Evolutionary conservation across 2,113 vertebrate species (phyloP).

Genomic region (Mirza zaza): DNA sequence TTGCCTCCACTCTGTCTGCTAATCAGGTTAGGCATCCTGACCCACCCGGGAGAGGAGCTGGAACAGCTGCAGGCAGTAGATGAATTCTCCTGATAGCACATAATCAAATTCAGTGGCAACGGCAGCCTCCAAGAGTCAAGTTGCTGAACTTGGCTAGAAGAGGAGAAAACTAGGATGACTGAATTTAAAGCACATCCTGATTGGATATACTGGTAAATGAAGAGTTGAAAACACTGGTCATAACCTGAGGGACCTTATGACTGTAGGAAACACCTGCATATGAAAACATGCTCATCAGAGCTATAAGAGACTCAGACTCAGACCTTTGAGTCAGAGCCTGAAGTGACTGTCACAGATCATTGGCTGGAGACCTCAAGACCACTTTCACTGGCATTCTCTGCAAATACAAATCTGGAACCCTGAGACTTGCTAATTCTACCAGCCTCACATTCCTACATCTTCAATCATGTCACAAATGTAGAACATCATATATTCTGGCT

Average conservation of each 20-base stretch:
- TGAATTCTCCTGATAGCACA: slow-evolving; percentile 44
- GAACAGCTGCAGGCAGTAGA: slow-evolving; percentile 35
- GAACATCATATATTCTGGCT: not conserved
- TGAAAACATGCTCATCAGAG: not conserved
- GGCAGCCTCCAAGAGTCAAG: not conserved
- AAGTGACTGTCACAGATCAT: not conserved
- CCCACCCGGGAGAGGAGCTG: slow-evolving; percentile 10
- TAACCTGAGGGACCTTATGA: not conserved
- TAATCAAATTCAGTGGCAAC: slow-evolving; percentile 26
- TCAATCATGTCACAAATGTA: not conserved
- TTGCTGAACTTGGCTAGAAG: slow-evolving; percentile 33
- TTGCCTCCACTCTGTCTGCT: slow-evolving; percentile 47
- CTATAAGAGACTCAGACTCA: not conserved
- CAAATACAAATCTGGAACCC: not conserved
- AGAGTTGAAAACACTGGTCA: not conserved
- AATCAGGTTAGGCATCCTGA: slow-evolving; percentile 18
- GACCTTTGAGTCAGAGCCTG: not conserved
- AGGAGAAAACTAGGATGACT: slow-evolving; percentile 18
- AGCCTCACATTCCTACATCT: not conserved
- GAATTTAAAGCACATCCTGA: slow-evolving; percentile 6
- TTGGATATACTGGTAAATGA: slow-evolving; percentile 35
- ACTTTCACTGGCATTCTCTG: not conserved
- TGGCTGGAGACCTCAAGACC: not conserved
- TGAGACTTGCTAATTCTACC: not conserved
- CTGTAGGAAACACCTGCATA: not conserved